phyloP scores from a whole-genome alignment of 2,797 vertebrate genomes.

The Euthynnus affinis region DNA sequence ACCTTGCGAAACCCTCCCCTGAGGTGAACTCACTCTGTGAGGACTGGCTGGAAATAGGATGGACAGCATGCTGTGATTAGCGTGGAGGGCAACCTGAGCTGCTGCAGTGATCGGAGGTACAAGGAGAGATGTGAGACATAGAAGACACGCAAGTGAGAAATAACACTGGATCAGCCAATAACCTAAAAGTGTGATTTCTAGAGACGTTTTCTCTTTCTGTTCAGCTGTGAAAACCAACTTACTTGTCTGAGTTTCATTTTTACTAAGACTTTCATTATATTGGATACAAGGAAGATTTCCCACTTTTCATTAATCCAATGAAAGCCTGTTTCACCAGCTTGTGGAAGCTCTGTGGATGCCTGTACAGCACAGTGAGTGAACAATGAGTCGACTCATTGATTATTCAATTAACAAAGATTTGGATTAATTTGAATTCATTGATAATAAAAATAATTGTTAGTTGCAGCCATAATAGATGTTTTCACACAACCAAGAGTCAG shows the following conservation, averaged over 20 bases:
- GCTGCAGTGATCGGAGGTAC: not conserved
- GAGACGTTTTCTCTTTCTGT: no score
- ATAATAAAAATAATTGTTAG: no score
- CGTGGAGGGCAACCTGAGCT: not conserved
- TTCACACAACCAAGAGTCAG: no score
- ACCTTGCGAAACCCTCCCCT: slow-evolving; percentile 22
- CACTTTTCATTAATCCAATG: not conserved
- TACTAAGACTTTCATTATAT: no score
- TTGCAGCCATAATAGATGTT: no score
- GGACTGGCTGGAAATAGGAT: slow-evolving; percentile 18
- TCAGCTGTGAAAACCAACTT: no score
- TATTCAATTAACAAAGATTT: no score
- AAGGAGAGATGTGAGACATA: not conserved
- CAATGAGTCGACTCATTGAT: no score
- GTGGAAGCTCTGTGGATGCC: no score
- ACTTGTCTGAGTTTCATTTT: no score
- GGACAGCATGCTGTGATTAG: slow-evolving; percentile 7
- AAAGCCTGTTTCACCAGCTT: not conserved
- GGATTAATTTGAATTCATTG: no score
- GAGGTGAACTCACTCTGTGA: slow-evolving; percentile 2
- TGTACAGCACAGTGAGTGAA: no score
- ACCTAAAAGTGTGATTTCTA: not conserved
- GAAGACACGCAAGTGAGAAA: not conserved
- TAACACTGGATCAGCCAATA: not conserved
- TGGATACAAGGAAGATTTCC: not conserved